Base-by-base conservation (phyloP, 2,888 invertebrate species). In the Andrena praecox region DNA sequence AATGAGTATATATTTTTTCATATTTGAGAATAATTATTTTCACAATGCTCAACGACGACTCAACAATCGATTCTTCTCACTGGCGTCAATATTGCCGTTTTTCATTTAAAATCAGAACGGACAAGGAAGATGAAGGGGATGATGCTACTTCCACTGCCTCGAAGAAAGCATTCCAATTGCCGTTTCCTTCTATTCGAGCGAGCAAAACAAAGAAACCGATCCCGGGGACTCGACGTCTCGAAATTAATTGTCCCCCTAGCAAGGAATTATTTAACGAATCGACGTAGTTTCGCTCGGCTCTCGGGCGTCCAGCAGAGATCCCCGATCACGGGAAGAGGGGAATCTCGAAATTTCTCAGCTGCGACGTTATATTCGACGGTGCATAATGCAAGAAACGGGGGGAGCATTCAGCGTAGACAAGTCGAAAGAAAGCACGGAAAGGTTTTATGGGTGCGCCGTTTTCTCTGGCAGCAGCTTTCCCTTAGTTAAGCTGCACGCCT, bases 181-280 rank as follows among this genome's bases (percentile, higher is more conserved):
- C 80, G 59, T 74, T 66, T 67, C 56, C 33, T 64, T 48, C 48
- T 74, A 71, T 27, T 62, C 59, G 70, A 48, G 12, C 74, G 77
- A 52, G 42, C 70, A 72, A 83, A 77, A 74, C 63, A 76, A 82
- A 50, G 31, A n/a, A 52, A 42, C 56, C 6, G 50, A 66, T 29
- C n/a, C 29, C 27, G 52, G 35, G 27, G 16, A 69, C 69, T 48
- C 72, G 72, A 31, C 69, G 78, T 84, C 72, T 81, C 50, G 48
- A 81, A 80, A 85, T 85, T 85, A 86, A 86, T 86, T 80, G 72
- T 75, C 73, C 56, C 86, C 66, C 77, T 77, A 63, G 71, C 52
- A 20, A 54, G 66, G 79, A 80, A 86, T 86, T 80, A 82, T 86
- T 85, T 82, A 71, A 77, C 67, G 77, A 69, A 82, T 69, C 72